These are phyloP conservation scores for Gopherus evgoodei DNA, from an alignment of 2,113 vertebrate genomes.

Conservation along the genomic window DNA sequence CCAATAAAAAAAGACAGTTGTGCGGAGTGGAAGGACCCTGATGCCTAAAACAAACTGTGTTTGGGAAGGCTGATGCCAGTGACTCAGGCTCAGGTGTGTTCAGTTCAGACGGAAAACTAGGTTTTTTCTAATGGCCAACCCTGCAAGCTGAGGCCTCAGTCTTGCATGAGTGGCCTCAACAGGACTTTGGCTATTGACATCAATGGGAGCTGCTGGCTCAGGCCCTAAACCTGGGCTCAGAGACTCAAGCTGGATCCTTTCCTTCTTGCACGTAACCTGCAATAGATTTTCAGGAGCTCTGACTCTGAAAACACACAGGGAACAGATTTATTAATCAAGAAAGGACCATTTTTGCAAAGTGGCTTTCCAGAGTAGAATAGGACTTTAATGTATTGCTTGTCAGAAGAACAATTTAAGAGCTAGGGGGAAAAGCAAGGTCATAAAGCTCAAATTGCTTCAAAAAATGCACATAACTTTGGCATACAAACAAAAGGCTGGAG, in stretches of 20 bases:
- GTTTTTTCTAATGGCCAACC: neutral
- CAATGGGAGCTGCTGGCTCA: neutral
- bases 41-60: too few relatives aligned
- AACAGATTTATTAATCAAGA: constrained; percentile 34
- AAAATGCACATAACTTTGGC: neutral
- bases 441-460: constrained; percentile 12
- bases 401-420: constrained; percentile 19
- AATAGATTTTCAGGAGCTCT: constrained; percentile 35
- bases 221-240: neutral
- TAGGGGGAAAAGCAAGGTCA: neutral
- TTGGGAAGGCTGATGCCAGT: too few relatives aligned
- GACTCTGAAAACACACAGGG: neutral
- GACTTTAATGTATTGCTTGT: neutral
- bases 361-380: neutral
- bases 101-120: neutral
- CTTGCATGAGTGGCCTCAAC: too few relatives aligned
- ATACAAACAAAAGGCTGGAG: constrained; percentile 20
- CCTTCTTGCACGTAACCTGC: neutral
- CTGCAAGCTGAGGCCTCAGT: neutral
- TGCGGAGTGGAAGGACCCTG: too few relatives aligned
- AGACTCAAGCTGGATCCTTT: neutral
- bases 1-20: too few relatives aligned
- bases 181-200: neutral
- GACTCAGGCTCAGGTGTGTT: neutral
- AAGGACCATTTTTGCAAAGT: constrained; percentile 30